A percentile compares a stretch with the other conserved stretches of the same genome.
These are phyloP conservation scores for Ailurus styani DNA, from an alignment of 2,113 vertebrate genomes.

Conservation along the genomic window DNA sequence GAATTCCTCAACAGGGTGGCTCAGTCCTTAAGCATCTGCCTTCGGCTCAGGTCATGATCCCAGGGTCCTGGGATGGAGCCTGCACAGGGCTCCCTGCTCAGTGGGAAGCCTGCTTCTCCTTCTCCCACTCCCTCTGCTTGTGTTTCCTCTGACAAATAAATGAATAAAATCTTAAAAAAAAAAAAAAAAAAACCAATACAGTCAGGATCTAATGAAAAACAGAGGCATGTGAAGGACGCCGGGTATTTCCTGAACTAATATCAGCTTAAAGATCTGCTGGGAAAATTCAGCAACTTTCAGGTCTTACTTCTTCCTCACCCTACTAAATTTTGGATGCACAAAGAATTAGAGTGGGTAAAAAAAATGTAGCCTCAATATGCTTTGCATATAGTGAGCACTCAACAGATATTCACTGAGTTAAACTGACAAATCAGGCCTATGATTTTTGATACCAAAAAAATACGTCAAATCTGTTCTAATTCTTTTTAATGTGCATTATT, in stretches of 20 bases:
- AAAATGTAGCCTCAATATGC: not conserved
- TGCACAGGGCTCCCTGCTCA: too few relatives aligned
- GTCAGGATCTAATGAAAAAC: not conserved
- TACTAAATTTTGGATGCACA: not conserved
- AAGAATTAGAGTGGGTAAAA: not conserved
- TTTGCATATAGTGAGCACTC: not conserved
- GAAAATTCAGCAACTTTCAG: conserved; percentile 58
- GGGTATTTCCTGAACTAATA: conserved; percentile 26
- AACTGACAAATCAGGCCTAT: not conserved
- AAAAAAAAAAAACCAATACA: not conserved
- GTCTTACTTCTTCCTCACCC: not conserved
- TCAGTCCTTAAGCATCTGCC: too few relatives aligned
- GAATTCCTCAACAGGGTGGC: not conserved
- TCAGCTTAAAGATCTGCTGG: conserved; percentile 53
- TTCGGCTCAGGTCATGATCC: too few relatives aligned
- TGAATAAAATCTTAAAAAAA: too few relatives aligned
- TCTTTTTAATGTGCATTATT: not conserved
- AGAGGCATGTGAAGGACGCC: not conserved
- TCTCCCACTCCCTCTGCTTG: too few relatives aligned
- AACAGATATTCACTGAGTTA: not conserved
- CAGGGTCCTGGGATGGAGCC: too few relatives aligned
- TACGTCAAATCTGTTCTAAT: not conserved
- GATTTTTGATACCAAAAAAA: conserved; percentile 18
- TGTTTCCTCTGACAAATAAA: too few relatives aligned
- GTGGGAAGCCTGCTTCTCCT: too few relatives aligned